Percentiles rank a stretch among this genome's conserved stretches.
These are phyloP conservation scores for Dolomedes plantarius DNA, from an alignment of 2,888 invertebrate species.

Conservation along the genomic window DNA sequence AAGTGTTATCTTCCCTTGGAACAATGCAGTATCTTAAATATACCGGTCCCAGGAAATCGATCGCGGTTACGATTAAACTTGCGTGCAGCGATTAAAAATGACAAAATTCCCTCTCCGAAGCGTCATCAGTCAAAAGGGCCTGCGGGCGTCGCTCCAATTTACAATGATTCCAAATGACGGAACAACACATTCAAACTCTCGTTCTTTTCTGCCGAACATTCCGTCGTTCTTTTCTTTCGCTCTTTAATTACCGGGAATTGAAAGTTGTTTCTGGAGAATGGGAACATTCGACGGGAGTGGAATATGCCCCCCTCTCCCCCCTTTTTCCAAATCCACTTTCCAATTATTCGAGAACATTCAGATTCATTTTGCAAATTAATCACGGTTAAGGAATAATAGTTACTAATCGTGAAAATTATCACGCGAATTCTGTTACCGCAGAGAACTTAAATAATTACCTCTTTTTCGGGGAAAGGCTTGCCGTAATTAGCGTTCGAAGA, in stretches of 20 bases:
- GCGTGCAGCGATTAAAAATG: slow-evolving; percentile 10
- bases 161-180: slow-evolving; percentile 9
- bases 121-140: slow-evolving; percentile 11
- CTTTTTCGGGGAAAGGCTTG: background rate
- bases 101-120: background rate
- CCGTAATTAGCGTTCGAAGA: background rate
- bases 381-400: slow-evolving; percentile 13
- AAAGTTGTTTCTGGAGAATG: slow-evolving; percentile 17
- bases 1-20: too few relatives aligned
- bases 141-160: background rate
- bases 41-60: background rate
- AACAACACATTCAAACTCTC: slow-evolving; percentile 17
- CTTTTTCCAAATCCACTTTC: background rate
- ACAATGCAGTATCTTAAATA: too few relatives aligned
- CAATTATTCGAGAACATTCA: slow-evolving; percentile 12
- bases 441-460: background rate
- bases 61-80: background rate
- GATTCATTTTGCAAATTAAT: slow-evolving; percentile 7
- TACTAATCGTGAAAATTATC: slow-evolving; percentile 6
- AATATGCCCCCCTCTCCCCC: background rate
- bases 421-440: background rate
- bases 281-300: background rate
- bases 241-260: slow-evolving; percentile 46
- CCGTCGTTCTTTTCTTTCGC: background rate
- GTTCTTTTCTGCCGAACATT: background rate